A percentile compares a stretch with the other conserved stretches of the same genome.
phyloP scores from a whole-genome alignment of 2,113 vertebrate species.

The Corythaeola cristata region DNA sequence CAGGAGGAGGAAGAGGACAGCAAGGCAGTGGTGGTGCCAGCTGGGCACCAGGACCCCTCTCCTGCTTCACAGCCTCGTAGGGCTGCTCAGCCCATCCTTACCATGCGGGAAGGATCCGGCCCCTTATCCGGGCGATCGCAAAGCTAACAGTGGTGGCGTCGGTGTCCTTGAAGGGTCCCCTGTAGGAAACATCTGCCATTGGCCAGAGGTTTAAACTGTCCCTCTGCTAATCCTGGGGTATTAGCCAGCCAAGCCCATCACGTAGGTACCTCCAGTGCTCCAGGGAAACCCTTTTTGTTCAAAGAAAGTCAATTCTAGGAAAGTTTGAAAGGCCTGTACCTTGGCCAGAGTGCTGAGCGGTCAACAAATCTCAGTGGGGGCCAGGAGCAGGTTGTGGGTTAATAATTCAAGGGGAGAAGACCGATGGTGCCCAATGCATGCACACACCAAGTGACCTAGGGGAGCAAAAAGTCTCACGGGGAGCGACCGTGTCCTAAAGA shows the following conservation, averaged over 20 bases:
- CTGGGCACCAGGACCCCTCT: background rate
- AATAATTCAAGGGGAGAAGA: constrained; percentile 60
- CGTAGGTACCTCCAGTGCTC: background rate
- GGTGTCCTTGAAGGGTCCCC: constrained; percentile 9
- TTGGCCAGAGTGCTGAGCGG: constrained; percentile 26
- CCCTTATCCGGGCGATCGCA: constrained; percentile 28
- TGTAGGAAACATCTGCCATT: constrained; percentile 15
- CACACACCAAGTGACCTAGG: accelerated
- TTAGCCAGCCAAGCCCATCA: constrained; percentile 41
- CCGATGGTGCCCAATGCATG: accelerated
- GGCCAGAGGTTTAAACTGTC: constrained; percentile 31
- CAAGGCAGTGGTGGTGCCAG: background rate
- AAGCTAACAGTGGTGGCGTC: background rate
- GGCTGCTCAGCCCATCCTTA: background rate
- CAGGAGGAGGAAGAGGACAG: background rate
- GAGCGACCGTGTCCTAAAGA: background rate
- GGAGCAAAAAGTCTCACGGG: background rate
- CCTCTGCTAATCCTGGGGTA: constrained; percentile 44
- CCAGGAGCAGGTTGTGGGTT: constrained; percentile 59
- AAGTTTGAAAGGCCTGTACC: constrained; percentile 42
- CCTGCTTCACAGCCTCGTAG: background rate
- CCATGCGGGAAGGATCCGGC: background rate
- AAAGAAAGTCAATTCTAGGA: constrained; percentile 57
- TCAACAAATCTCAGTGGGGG: constrained; percentile 34
- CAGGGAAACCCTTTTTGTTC: constrained; percentile 28